Base-by-base conservation (phyloP, 2,797 vertebrate species). In the Darevskia nairensis region DNA sequence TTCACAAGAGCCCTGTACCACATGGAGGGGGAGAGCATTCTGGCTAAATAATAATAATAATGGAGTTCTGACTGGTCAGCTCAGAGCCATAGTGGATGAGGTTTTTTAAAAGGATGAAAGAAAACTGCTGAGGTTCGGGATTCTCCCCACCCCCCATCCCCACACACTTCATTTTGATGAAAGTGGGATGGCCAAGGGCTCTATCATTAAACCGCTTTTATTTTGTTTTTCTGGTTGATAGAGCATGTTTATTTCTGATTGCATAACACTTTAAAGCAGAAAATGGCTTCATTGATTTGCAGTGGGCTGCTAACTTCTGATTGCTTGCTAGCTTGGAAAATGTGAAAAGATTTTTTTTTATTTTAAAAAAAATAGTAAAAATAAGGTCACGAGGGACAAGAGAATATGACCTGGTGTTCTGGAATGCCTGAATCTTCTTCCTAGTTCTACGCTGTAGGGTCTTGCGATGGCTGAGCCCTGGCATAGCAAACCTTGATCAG, bases 271-370 rank as follows among this genome's bases (percentile, higher is more conserved):
- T 61, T 32, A 59, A 71, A 80, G 41, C 66, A 10, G 68, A 64
- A 68, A 84, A 61, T 19, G 23, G 39, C 59, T 77, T 59, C 82
- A 90, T 68, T 77, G 89, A 85, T 88, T 90, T 69, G 61, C 69
- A 44, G 7, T 84, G 76, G 32, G 13, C 17, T 75, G 77, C 78
- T 76, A 68, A 76, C 44, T 76, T 21, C 84, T 80, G 78, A 77
- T 84, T 55, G 44, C 77, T 85, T 88, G 82, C 86, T 71, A 82
- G 23, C 68, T 84, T 76, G 77, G 78, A 81, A 76, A 81, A 8
- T 46, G n/a, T 72, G 27, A 32, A 61, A 2, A 74, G 66, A 85
- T 55, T 55, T 15, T 55, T 46, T 8, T 55, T 15, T 50, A 11
- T 3, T 50, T 50, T 0, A 15, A 55, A 50, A 50, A 55, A 55